These are phyloP conservation scores for Sander vitreus DNA, from an alignment of 2,113 vertebrate genomes.

Conservation along the genomic window DNA sequence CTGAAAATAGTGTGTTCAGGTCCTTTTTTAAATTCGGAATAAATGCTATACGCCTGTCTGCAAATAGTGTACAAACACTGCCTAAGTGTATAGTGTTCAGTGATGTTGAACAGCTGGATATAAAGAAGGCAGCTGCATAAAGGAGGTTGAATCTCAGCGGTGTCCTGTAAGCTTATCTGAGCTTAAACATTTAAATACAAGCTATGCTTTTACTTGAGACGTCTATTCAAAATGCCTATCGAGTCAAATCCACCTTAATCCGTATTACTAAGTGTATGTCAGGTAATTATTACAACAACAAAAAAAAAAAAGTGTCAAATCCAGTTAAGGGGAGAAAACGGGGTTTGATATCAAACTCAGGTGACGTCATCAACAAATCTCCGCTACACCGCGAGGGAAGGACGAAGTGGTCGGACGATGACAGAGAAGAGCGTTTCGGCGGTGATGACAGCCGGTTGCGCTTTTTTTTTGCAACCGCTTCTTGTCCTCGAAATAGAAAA, in stretches of 20 bases:
- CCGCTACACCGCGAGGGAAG: conserved; percentile 8
- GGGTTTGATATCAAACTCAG: conserved; percentile 51
- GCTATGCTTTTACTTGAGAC: conserved; percentile 13
- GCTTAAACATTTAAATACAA: conserved; percentile 18
- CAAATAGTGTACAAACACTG: neutral
- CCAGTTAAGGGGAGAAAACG: conserved; percentile 12
- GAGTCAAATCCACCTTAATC: conserved; percentile 50
- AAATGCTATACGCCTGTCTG: neutral
- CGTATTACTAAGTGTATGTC: conserved; percentile 5
- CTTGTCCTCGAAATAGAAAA: conserved; percentile 81
- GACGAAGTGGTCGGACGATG: conserved; percentile 1
- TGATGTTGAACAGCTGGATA: conserved; percentile 18
- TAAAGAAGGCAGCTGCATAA: conserved; percentile 12
- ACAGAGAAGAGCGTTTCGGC: conserved; percentile 7
- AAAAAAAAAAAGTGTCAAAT: conserved; percentile 9
- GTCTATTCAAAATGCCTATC: conserved; percentile 23
- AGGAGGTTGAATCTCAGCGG: conserved; percentile 16
- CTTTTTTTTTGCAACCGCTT: conserved; percentile 32
- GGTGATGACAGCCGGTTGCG: conserved; percentile 38
- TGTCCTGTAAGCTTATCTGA: conserved; percentile 25
- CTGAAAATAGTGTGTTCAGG: neutral
- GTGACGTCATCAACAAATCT: conserved; percentile 38
- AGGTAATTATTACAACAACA: conserved; percentile 22
- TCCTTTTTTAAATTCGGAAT: neutral
- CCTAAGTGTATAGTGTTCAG: neutral